Conservation (phyloP, 1,140 invertebrate genomes). For the Onthophagus taurus region DNA sequence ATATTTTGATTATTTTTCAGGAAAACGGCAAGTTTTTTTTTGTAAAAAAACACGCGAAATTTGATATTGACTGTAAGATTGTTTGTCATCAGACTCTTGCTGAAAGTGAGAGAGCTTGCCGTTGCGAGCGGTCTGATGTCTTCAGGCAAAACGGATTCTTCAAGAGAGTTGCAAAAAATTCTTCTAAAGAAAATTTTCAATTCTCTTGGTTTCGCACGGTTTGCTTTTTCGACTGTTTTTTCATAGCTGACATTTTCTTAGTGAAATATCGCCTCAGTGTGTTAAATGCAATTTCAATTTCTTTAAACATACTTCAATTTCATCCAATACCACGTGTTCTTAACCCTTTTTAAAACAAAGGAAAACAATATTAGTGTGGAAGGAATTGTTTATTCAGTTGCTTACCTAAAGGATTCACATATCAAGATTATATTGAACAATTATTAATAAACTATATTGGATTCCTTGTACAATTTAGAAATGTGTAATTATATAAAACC, state of each 20-base stretch:
- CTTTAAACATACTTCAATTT: conserved; percentile 32
- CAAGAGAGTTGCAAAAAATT: conserved; percentile 25
- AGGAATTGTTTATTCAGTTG: conserved; percentile 28
- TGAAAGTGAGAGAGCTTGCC: neutral
- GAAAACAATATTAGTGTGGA: conserved; percentile 34
- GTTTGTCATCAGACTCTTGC: neutral
- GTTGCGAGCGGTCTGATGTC: conserved; percentile 9
- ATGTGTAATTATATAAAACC: too few species aligned
- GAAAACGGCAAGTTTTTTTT: too few species aligned
- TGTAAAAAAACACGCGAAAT: too few species aligned
- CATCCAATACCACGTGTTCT: conserved; percentile 35
- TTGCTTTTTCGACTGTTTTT: neutral
- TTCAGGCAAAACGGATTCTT: conserved; percentile 21
- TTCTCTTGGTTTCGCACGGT: conserved; percentile 17
- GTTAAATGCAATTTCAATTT: conserved; percentile 20
- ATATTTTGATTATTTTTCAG: too few species aligned
- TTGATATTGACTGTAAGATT: too few species aligned
- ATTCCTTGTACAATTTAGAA: too few species aligned
- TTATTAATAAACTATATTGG: too few species aligned
- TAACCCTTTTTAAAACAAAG: conserved; percentile 36
- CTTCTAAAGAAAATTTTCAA: conserved; percentile 19
- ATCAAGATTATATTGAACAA: neutral
- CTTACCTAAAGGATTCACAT: conserved; percentile 23
- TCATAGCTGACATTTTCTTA: conserved; percentile 6
- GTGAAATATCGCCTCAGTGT: conserved; percentile 1